Percentiles rank a stretch among this genome's conserved stretches.
phyloP scores from a whole-genome alignment of 2,888 invertebrate genomes.

The Seira sanloemensis region DNA sequence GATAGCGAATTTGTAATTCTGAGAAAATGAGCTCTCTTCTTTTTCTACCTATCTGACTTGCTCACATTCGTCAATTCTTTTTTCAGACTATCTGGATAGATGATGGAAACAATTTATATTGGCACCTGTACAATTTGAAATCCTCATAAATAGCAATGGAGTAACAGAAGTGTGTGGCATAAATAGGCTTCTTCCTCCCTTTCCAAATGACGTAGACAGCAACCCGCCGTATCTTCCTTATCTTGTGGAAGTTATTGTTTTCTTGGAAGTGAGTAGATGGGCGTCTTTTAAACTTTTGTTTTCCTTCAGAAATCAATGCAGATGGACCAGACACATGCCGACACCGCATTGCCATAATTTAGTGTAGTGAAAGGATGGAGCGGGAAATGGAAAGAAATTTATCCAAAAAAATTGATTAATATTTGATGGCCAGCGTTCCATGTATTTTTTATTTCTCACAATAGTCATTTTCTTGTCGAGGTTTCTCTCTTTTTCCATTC shows the following conservation, averaged over 20 bases:
- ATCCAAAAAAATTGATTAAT: constrained; percentile 64
- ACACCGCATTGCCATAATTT: neutral
- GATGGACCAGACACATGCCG: neutral
- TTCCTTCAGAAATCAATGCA: neutral
- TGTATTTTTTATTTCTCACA: constrained; percentile 59
- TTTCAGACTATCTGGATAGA: neutral
- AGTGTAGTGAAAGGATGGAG: constrained; percentile 14
- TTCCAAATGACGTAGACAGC: neutral
- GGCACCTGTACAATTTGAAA: neutral
- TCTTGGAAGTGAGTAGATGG: neutral
- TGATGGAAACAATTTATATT: neutral
- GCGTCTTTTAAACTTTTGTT: neutral
- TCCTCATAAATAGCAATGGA: neutral
- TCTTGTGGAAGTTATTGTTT: neutral
- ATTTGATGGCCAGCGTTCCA: constrained; percentile 62
- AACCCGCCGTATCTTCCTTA: neutral
- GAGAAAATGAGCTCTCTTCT: neutral
- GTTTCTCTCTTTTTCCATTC: neutral
- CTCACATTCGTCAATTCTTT: neutral
- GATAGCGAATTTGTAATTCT: constrained; percentile 49
- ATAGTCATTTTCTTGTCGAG: neutral
- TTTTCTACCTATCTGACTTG: neutral
- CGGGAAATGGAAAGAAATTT: constrained; percentile 31
- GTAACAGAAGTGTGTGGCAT: neutral
- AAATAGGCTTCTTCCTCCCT: neutral